phyloP scores from a whole-genome alignment of 1,140 invertebrate species.

The Drosophila aff. region DNA sequence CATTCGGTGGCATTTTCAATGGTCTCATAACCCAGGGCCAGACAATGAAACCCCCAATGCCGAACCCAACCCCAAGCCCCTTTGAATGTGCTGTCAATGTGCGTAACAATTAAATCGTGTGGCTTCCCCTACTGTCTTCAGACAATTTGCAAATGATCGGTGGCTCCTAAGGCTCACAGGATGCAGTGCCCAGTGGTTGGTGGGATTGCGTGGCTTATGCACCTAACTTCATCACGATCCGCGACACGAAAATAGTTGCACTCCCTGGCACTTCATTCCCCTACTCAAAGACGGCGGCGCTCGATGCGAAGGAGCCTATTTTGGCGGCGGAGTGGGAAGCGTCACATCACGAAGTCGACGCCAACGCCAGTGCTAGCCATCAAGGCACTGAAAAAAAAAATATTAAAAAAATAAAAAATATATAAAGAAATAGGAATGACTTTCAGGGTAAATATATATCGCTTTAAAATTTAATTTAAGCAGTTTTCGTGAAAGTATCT shows the following conservation, averaged over 20 bases:
- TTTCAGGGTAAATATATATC: fast-evolving
- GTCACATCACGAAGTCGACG: slow-evolving; percentile 81
- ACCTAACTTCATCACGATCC: slow-evolving; percentile 82
- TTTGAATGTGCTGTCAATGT: slow-evolving; percentile 66
- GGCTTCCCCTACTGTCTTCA: slow-evolving; percentile 60
- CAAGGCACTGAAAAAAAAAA: slow-evolving; percentile 5
- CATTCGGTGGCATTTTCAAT: slow-evolving; percentile 51
- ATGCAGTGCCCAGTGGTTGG: slow-evolving; percentile 38
- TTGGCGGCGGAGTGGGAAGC: slow-evolving; percentile 63
- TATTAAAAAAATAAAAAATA: not conserved
- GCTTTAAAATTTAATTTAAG: not conserved
- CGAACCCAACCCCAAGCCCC: not conserved
- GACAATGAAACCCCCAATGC: slow-evolving; percentile 30
- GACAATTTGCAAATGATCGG: slow-evolving; percentile 70
- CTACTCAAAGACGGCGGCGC: slow-evolving; percentile 35
- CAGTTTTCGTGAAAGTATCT: not conserved
- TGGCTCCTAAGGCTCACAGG: slow-evolving; percentile 40
- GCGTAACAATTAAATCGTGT: slow-evolving; percentile 85
- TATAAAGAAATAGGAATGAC: no score
- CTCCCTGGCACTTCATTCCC: slow-evolving; percentile 50
- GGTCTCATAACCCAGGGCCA: slow-evolving; percentile 51
- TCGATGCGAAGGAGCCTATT: slow-evolving; percentile 44
- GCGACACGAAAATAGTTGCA: slow-evolving; percentile 82
- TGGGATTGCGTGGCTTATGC: slow-evolving; percentile 71
- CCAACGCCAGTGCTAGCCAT: slow-evolving; percentile 52